Base-by-base conservation (phyloP, 2,888 invertebrate genomes). In the Nomada hirtipes region DNA sequence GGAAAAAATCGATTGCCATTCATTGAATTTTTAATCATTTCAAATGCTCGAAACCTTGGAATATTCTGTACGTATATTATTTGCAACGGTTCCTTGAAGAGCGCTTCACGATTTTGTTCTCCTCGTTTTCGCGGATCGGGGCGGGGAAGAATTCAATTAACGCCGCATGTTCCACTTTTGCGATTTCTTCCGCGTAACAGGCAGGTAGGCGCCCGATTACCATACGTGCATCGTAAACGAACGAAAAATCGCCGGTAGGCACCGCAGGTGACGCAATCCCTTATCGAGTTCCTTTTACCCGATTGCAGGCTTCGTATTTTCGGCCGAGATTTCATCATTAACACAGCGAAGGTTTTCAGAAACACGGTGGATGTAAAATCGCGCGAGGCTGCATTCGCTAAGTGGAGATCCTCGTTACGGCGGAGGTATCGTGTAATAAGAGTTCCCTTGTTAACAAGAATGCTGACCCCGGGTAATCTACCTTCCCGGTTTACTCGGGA, bases 341-440 rank as follows among this genome's bases (percentile, higher is more conserved):
- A 59, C 69, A 2, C 47, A 63, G 52, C n/a, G n/a, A 53, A 36
- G 70, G 29, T 60, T 70, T 70, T 52, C 53, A 26, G 65, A 64
- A 53, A 20, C 64, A 36, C 18, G 50, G 18, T 47, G 13, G 47
- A 55, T 68, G 61, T 42, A 76, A 78, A 68, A 76, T 68, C 63
- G 68, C 42, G 68, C 15, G 7, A 42, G 42, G 47, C 20, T 60
- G 78, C 70, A 65, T 52, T 47, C 70, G 77, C 70, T 79, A 69
- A 79, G 77, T 70, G 77, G 60, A 77, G 78, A 71, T 53, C 71
- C 78, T 79, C 70, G 67, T 80, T 80, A 80, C 67, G 44, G 18
- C 11, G 59, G 18, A n/a, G 52, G 36, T 55, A 44, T 65, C 57
- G 70, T 57, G 63, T 72, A 78, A 72, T 68, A 72, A 72, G 63